Evolutionary conservation across 2,888 invertebrate genomes (phyloP).

Genomic region (Frankliniella intonsa): DNA sequence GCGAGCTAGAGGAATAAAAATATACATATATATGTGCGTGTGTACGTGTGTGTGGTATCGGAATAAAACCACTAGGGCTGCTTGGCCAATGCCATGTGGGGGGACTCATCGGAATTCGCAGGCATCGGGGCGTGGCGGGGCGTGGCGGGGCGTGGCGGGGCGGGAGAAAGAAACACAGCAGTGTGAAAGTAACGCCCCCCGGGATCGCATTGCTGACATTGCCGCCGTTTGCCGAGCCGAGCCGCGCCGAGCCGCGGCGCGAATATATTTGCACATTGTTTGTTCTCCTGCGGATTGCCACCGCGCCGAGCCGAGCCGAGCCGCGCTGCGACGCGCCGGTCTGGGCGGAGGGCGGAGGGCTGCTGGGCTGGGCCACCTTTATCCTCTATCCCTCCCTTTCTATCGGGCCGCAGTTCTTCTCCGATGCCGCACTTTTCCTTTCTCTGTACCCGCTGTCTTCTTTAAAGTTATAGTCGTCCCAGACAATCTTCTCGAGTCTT

Average conservation of each 20-base stretch:
- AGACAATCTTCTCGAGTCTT: too few relatives aligned
- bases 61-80: too few relatives aligned
- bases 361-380: background rate
- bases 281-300: constrained; percentile 11
- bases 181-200: background rate
- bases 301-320: background rate
- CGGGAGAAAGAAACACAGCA: background rate
- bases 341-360: too few relatives aligned
- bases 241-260: background rate
- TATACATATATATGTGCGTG: too few relatives aligned
- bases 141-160: background rate
- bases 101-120: too few relatives aligned
- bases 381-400: background rate
- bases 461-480: too few relatives aligned
- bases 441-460: background rate
- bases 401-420: background rate
- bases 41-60: too few relatives aligned
- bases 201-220: background rate
- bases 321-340: background rate
- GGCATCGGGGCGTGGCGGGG: background rate
- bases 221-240: background rate
- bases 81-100: too few relatives aligned
- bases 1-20: background rate
- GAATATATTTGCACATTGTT: constrained; percentile 27
- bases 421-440: background rate